These are phyloP conservation scores for Cyaniris semiargus DNA, from an alignment of 2,888 invertebrate genomes.

Conservation along the genomic window DNA sequence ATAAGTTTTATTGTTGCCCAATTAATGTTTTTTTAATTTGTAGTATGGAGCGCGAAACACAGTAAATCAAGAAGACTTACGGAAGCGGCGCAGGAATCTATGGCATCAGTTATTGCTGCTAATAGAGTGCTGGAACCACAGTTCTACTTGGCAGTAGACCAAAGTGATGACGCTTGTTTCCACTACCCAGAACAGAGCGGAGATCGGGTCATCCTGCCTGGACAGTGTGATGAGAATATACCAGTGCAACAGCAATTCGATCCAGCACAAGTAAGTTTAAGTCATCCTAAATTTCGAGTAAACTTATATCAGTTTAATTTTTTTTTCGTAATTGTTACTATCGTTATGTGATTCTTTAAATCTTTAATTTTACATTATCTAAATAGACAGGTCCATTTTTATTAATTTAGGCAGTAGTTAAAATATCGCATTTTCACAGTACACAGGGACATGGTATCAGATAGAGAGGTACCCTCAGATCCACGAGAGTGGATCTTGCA, in stretches of 20 bases:
- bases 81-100: constrained; percentile 47
- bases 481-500: constrained; percentile 54
- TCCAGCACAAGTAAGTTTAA: constrained; percentile 48
- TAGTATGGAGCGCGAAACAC: constrained; percentile 72
- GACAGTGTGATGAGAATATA: constrained; percentile 61
- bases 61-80: constrained; percentile 54
- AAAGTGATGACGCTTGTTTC: constrained; percentile 61
- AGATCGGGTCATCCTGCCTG: constrained; percentile 58
- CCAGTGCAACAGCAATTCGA: constrained; percentile 55
- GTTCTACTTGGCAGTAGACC: constrained; percentile 55
- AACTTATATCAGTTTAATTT: too few species aligned
- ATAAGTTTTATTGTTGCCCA: not conserved
- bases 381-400: too few species aligned
- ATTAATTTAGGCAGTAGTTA: too few species aligned
- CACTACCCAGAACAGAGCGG: constrained; percentile 58
- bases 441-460: constrained; percentile 68
- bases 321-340: too few species aligned
- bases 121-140: constrained; percentile 52
- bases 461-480: constrained; percentile 59
- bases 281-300: too few species aligned
- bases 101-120: constrained; percentile 48
- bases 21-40: constrained; percentile 33
- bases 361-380: too few species aligned
- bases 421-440: constrained; percentile 50
- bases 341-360: too few species aligned